phyloP scores from a whole-genome alignment of 2,888 invertebrate genomes.

The Drepana falcataria region DNA sequence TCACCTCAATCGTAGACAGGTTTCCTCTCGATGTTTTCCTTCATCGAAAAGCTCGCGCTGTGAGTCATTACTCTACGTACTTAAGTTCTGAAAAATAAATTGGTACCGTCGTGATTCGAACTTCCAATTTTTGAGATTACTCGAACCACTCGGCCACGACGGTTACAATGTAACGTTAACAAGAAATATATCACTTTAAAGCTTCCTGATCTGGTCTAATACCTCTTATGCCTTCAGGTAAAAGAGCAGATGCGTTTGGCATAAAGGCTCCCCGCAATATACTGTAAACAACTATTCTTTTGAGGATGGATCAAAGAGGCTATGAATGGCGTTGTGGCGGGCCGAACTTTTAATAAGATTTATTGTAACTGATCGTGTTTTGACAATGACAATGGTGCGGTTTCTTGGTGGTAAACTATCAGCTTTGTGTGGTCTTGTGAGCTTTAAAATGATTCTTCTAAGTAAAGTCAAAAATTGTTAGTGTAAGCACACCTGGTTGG shows the following conservation, averaged over 20 bases:
- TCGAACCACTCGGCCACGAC: no score
- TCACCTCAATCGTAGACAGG: no score
- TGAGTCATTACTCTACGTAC: no score
- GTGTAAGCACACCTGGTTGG: constrained; percentile 53
- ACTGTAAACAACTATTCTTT: constrained; percentile 65
- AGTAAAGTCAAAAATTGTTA: constrained; percentile 60
- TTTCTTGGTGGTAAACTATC: constrained; percentile 60
- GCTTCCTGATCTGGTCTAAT: neutral
- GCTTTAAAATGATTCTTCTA: constrained; percentile 37
- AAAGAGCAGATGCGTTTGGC: constrained; percentile 54
- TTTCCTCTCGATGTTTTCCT: no score
- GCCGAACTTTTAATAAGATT: constrained; percentile 71
- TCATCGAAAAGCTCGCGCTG: no score
- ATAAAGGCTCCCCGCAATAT: constrained; percentile 46
- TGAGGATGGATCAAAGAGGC: constrained; percentile 49
- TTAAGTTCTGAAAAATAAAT: no score
- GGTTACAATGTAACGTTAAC: no score
- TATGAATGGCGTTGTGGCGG: constrained; percentile 63
- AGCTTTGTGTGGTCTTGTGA: constrained; percentile 66
- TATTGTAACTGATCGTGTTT: constrained; percentile 79
- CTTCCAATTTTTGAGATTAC: no score
- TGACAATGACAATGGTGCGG: constrained; percentile 68
- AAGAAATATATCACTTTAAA: neutral
- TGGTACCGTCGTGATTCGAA: no score
- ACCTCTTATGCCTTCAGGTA: constrained; percentile 24